Evolutionary conservation across 2,113 vertebrate species (phyloP), one percentile per base, ranked within the genome.

Genomic region (Coryphaenoides rupestris): DNA sequence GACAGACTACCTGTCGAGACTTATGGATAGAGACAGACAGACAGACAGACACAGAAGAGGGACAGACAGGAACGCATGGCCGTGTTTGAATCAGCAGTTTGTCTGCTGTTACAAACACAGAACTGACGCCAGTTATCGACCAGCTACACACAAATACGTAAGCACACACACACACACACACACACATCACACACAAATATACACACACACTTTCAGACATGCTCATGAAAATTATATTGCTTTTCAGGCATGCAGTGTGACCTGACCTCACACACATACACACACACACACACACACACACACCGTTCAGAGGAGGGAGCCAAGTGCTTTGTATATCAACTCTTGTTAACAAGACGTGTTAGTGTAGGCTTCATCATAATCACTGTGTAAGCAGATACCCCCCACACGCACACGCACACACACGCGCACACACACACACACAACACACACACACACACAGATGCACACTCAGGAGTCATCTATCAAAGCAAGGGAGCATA

Each of bases 331-430:
- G 60, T 56, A 60, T 60, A 74, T 60, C 16, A 62, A 17, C n/a
- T 58, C 58, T 24, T 72, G 63, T 61, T 74, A 74, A 68, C 63
- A 66, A 59, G 56, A 21, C 47, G 13, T 59, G 33, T 28, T 24
- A 53, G 53, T 49, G 45, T 50, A 50, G 21, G 33, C 15, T 21
- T 21, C 26, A 61, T 62, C 40, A 69, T 69, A 75, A 66, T 57
- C 49, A 55, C 52, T 23, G 72, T 65, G 55, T 58, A 59, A 62
- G 58, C 65, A 52, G 49, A 58, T 28, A 47, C 55, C 33, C 60
- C 60, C 58, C 54, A 60, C 57, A 65, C 58, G 45, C 49, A 26
- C 55, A 17, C 55, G 54, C 64, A 54, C 40, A 55, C 47, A 60
- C 62, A 58, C 62, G 56, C 68, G 56, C 61, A 46, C 62, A 40